phyloP scores from a whole-genome alignment of 2,797 vertebrate species.

The Fistularia commersonii region DNA sequence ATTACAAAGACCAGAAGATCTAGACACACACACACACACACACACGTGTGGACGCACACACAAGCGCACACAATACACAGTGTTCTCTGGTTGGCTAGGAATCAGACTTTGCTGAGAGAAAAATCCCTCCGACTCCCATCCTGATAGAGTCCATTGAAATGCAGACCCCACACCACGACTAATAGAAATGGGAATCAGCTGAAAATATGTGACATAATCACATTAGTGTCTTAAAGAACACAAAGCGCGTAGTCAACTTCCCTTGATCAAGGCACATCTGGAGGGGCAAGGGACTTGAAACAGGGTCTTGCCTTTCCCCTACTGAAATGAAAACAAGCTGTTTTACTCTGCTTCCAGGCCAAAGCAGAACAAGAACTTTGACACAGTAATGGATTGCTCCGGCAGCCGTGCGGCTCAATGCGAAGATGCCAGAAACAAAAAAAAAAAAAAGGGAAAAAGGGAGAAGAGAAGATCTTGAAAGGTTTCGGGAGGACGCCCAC shows the following conservation, averaged over 20 bases:
- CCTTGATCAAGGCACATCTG: conserved; percentile 76
- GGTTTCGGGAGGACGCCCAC: conserved; percentile 75
- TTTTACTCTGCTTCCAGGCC: conserved; percentile 72
- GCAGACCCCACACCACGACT: conserved; percentile 74
- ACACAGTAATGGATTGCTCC: conserved; percentile 76
- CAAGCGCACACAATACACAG: conserved; percentile 44
- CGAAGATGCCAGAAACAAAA: conserved; percentile 60
- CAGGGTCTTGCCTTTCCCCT: conserved; percentile 67
- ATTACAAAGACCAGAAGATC: conserved; percentile 32
- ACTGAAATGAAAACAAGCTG: conserved; percentile 81
- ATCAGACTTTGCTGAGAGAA: conserved; percentile 74
- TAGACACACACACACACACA: conserved; percentile 5
- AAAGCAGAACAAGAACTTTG: conserved; percentile 73
- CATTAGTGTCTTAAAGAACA: conserved; percentile 79
- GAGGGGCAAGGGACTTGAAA: conserved; percentile 63
- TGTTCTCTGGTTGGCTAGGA: conserved; percentile 76
- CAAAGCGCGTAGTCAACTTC: conserved; percentile 75
- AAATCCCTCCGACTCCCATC: conserved; percentile 72
- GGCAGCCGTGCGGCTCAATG: conserved; percentile 64
- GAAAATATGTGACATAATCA: conserved; percentile 81
- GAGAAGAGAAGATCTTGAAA: conserved; percentile 71
- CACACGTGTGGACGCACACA: conserved; percentile 22
- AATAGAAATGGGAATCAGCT: conserved; percentile 76
- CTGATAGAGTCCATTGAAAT: conserved; percentile 67
- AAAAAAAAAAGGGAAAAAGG: conserved; percentile 5